A percentile compares a stretch with the other conserved stretches of the same genome.
These are phyloP conservation scores for Nomada fabriciana DNA, from an alignment of 2,888 invertebrate species.

Conservation along the genomic window DNA sequence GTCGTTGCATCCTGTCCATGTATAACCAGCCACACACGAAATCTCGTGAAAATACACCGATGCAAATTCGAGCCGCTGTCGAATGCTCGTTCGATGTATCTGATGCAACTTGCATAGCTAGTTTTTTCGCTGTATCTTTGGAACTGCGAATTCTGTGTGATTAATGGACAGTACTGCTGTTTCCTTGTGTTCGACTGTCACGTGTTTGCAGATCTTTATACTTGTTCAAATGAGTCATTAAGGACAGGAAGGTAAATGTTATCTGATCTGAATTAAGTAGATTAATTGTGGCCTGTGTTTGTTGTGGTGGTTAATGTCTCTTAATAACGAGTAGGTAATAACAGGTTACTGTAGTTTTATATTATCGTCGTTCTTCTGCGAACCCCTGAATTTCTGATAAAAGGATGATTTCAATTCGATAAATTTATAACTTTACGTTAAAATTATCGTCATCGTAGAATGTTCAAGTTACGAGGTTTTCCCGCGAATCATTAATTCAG, in stretches of 20 bases:
- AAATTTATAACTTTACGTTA: no score
- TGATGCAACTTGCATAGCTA: not conserved
- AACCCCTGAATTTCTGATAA: no score
- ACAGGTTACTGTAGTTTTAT: no score
- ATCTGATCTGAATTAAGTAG: slow-evolving; percentile 7
- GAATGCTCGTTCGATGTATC: not conserved
- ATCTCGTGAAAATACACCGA: slow-evolving; percentile 13
- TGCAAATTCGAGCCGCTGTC: slow-evolving; percentile 16
- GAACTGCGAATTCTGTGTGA: not conserved
- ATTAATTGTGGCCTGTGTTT: not conserved
- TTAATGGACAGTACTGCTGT: not conserved
- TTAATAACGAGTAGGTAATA: no score
- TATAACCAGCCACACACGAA: not conserved
- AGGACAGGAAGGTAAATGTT: not conserved
- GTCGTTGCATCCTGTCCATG: slow-evolving; percentile 4
- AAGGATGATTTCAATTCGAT: no score
- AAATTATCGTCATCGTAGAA: no score
- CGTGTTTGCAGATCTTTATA: not conserved
- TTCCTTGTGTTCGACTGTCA: not conserved
- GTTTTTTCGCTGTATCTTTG: not conserved
- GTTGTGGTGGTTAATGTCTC: not conserved
- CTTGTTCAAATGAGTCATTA: not conserved
- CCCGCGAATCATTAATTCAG: no score
- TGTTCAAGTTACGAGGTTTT: no score
- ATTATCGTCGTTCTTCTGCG: no score